Conservation (phyloP, 2,797 vertebrate genomes). For the Hydrophis major region DNA sequence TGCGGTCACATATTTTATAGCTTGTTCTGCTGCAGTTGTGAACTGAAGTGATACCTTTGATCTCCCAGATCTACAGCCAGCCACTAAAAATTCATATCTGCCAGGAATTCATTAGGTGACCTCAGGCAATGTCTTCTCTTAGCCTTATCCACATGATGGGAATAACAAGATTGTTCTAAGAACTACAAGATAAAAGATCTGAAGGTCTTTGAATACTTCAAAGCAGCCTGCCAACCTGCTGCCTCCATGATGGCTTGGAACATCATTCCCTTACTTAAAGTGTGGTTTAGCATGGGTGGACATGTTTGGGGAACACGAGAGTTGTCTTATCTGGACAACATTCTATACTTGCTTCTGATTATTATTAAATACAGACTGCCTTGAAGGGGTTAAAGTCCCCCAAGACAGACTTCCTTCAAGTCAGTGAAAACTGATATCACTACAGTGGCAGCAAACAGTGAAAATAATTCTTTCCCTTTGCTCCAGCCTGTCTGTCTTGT, state of each 20-base stretch:
- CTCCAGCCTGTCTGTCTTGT: background rate
- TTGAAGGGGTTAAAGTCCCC: background rate
- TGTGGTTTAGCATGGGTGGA: background rate
- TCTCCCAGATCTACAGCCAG: background rate
- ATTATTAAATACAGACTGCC: background rate
- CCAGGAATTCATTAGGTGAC: background rate
- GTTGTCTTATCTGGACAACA: background rate
- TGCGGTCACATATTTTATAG: background rate
- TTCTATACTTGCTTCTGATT: background rate
- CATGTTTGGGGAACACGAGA: background rate
- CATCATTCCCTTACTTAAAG: background rate
- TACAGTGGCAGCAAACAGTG: background rate
- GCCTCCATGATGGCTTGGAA: background rate
- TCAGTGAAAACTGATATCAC: background rate
- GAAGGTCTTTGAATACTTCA: background rate
- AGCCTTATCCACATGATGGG: background rate
- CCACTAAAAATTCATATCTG: background rate
- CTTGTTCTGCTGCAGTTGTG: background rate
- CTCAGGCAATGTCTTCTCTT: background rate
- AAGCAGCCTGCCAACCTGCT: background rate
- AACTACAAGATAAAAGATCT: background rate
- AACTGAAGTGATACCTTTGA: background rate
- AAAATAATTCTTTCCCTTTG: background rate
- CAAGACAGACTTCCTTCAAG: background rate
- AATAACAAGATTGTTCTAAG: background rate